Evolutionary conservation across 1,140 invertebrate species (phyloP), one percentile per base, ranked within the genome.

Genomic region (Scaptomyza hsui): DNA sequence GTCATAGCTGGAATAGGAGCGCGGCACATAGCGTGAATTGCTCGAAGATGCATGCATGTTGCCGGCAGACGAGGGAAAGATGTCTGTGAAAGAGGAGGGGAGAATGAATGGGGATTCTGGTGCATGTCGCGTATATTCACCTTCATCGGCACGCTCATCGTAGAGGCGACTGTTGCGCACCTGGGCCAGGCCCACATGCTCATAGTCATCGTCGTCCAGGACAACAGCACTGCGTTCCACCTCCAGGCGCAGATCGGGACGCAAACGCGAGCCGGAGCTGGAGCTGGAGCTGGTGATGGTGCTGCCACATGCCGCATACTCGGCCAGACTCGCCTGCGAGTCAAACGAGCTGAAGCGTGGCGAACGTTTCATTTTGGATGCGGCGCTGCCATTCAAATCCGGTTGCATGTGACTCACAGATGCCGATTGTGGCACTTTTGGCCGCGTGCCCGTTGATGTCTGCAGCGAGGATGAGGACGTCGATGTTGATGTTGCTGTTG

Each of bases 321-420:
- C 90, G 5, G 90, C 85, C 19, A 91, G 69, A 91, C 90, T 91
- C 65, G 90, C 90, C 75, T 91, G 90, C 77, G 90, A 91, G 74
- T 91, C 90, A 16, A 91, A 91, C 1, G 90, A 91, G 13, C 89
- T 91, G 45, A 91, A 91, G n/a, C 90, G 83, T 47, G 90, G 90
- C 19, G 90, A 91, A 6, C 90, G 75, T 51, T 91, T 91, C 90
- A 91, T 91, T 52, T 89, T 90, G 32, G 90, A 85, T 6, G 79
- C 61, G 44, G 74, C 64, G 55, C 74, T 72, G 24, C 82, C 78
- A 59, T 88, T 86, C 19, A 72, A 72, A 56, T 74, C 78, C 24
- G 72, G 70, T 18, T 63, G 89, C 78, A 83, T 90, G 35, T 70
- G 90, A 4, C 86, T 77, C 7, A 63, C 72, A 0, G 85, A 90